Base-by-base conservation (phyloP, 2,113 vertebrate species). In the Gnathonemus longibarbis region DNA sequence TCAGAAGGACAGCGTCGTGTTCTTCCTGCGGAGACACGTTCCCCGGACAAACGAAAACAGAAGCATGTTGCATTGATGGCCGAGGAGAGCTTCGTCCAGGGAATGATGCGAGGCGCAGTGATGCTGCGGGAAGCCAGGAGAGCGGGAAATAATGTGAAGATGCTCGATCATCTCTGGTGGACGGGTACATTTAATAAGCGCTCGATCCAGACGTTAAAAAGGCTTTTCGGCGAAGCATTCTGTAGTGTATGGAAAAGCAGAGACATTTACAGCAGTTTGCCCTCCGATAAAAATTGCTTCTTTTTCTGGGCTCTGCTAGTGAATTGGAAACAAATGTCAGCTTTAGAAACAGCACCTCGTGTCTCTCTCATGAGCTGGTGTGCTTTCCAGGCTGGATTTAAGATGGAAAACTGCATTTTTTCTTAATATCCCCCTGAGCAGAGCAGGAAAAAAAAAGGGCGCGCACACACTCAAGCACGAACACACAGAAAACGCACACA, bases 311-410 rank as follows among this genome's bases (percentile, higher is more conserved):
- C 92, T 91, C 50, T 15, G 50, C 87, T 84, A 90, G 93, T 90
- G 89, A 95, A 96, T 94, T 94, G 90, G 89, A 95, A 95, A 93
- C 94, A 95, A 95, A 96, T 96, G 94, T 94, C 91, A 89, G 92
- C 89, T 90, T 93, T 95, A 93, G 91, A 93, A 93, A 91, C 77
- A 52, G 84, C 91, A 86, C 91, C 89, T 89, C 90, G 91, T 88
- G 39, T 49, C 53, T 91, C 89, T 92, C 83, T 88, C 91, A 90
- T 88, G 88, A 92, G 91, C 19, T 24, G 19, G 8, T 88, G 62
- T 89, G 91, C 91, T 93, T 91, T 90, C 91, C 91, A 85, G 85
- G 91, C 91, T 90, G 88, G 17, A 7, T 52, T 90, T 7, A 27
- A 90, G 50, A 80, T 15, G 92, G 93, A 94, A 94, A 93, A 90